Conservation (phyloP, 2,888 invertebrate genomes). For the Boloria euphrosyne region DNA sequence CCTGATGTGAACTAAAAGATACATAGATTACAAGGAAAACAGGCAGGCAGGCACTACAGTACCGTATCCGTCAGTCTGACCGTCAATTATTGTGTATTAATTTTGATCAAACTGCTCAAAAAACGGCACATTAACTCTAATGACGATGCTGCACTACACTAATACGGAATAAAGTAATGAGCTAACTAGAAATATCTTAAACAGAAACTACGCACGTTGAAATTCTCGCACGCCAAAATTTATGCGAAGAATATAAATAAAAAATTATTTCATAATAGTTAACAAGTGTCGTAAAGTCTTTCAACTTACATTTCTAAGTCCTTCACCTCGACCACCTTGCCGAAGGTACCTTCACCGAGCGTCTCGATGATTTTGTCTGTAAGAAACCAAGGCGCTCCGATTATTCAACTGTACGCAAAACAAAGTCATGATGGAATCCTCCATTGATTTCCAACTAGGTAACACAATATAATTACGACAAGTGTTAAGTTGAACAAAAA, state of each 20-base stretch:
- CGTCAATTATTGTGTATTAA: too few species aligned
- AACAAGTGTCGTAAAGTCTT: not conserved
- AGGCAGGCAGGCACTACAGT: too few species aligned
- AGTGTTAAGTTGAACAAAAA: not conserved
- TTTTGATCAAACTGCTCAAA: not conserved
- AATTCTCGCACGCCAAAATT: not conserved
- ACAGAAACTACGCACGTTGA: not conserved
- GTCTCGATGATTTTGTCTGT: slow-evolving; percentile 99
- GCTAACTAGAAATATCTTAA: slow-evolving; percentile 5
- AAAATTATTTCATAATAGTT: not conserved
- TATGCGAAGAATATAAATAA: too few species aligned
- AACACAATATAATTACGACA: slow-evolving; percentile 9
- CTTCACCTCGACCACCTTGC: slow-evolving; percentile 99
- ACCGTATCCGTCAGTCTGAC: too few species aligned
- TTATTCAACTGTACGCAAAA: slow-evolving; percentile 55
- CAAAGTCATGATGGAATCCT: slow-evolving; percentile 68
- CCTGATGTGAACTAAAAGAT: too few species aligned
- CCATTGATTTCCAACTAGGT: slow-evolving; percentile 48
- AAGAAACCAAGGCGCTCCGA: slow-evolving; percentile 83
- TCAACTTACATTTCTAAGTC: slow-evolving; percentile 95
- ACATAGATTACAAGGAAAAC: too few species aligned
- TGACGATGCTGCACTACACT: not conserved
- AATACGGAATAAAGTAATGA: slow-evolving; percentile 10
- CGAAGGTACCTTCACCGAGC: slow-evolving; percentile 99
- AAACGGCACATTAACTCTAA: not conserved